Conservation (phyloP, 2,888 invertebrate genomes). For the Drosophila neonasuta region DNA sequence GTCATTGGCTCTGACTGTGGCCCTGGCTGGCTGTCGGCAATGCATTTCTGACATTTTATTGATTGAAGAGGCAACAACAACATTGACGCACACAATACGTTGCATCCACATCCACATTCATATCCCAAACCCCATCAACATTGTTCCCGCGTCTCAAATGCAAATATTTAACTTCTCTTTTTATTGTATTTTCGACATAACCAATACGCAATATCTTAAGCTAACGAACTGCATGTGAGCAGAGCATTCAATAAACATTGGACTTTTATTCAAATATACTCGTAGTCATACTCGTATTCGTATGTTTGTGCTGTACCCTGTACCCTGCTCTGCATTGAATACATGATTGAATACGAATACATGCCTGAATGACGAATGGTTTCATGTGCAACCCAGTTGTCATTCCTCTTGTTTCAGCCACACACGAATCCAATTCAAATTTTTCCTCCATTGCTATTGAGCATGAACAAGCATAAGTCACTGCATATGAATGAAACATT, state of each 20-base stretch:
- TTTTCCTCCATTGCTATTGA: slow-evolving; percentile 53
- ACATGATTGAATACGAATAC: slow-evolving; percentile 73
- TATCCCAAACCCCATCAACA: not conserved
- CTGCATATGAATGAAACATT: slow-evolving; percentile 48
- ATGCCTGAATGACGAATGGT: slow-evolving; percentile 63
- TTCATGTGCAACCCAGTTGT: slow-evolving; percentile 34
- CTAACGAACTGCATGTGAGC: slow-evolving; percentile 51
- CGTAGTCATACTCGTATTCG: slow-evolving; percentile 9
- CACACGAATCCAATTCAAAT: slow-evolving; percentile 59
- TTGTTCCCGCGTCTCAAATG: slow-evolving; percentile 37
- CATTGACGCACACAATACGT: slow-evolving; percentile 53
- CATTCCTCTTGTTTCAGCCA: slow-evolving; percentile 47
- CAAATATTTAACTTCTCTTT: slow-evolving; percentile 65
- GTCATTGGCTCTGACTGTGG: not conserved
- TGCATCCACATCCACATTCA: slow-evolving; percentile 17
- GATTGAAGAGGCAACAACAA: slow-evolving; percentile 73
- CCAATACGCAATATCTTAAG: slow-evolving; percentile 59
- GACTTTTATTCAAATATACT: slow-evolving; percentile 68
- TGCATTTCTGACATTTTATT: slow-evolving; percentile 77
- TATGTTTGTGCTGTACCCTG: slow-evolving; percentile 16
- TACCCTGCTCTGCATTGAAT: slow-evolving; percentile 62
- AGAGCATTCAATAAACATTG: slow-evolving; percentile 62
- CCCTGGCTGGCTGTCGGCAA: slow-evolving; percentile 51
- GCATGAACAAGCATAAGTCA: slow-evolving; percentile 69
- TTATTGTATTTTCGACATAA: slow-evolving; percentile 36